Evolutionary conservation across 2,797 vertebrate genomes (phyloP), one percentile per base, ranked within the genome.

Genomic region (Mycteria americana): DNA sequence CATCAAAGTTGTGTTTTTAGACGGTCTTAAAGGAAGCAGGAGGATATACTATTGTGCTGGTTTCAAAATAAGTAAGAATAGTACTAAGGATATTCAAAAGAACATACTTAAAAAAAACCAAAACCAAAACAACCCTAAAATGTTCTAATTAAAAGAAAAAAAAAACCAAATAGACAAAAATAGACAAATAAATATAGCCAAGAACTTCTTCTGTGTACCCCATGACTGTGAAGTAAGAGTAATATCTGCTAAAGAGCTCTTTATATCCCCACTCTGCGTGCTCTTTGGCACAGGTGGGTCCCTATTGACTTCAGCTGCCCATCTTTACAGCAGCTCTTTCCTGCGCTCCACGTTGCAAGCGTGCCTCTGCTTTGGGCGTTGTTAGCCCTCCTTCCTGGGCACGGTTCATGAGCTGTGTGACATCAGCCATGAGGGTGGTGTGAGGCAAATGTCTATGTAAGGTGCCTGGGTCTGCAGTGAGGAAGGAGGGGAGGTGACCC

Each of bases 281-380:
- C 17, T 33, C 53, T 5, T 23, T 46, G 59, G 33, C 53, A 37
- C 56, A 24, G 37, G 31, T 51, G 78, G 37, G 17, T 2, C 39
- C 65, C 51, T 25, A 3, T 2, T 12, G 65, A 3, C 12, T 59
- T 54, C 89, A 93, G 62, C 65, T 89, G 86, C 57, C 45, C 21
- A 0, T 2, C 7, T 65, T 24, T 11, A 5, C 5, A 54, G 68
- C 46, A 57, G 59, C 46, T 67, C 6, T 1, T 83, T 39, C 60
- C 75, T 23, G 6, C 24, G 2, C 21, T 45, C 35, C 5, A 0
- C 13, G 6, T 3, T 6, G 6, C 5, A 7, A 8, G 1, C 1
- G 3, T 24, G 9, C 3, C 33, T 19, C 39, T 60, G 59, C 63
- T 35, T 21, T 4, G 19, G 31, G 63, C 1, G 11, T 2, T 25